Evolutionary conservation across 2,113 vertebrate genomes (phyloP), one percentile per base, ranked within the genome.

Genomic region (Clarias macrocephalus): DNA sequence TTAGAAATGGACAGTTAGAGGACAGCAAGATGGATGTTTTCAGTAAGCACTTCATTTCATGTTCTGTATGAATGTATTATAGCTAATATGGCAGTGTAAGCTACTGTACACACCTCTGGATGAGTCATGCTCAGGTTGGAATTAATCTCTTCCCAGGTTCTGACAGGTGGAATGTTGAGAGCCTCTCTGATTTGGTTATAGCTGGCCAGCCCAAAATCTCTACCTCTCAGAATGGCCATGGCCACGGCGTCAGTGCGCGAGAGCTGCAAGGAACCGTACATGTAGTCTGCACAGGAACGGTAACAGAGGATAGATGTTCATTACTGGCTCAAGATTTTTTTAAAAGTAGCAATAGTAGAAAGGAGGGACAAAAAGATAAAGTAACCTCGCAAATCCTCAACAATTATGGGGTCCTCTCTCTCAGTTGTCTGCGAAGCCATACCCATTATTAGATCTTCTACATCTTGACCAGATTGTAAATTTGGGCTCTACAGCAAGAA

Each of bases 341-440:
- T 15, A 18, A 54, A 25, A 33, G 12, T 18, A 81, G 15, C 23
- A 28, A 5, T 8, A 65, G 0, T 9, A 79, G 25, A 66, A 54
- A 1, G 42, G 28, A 63, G 19, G 21, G 18, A 68, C 12, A 79
- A 21, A n/a, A 86, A 60, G 15, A 4, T 57, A 33, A 21, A 60
- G 3, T 11, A 82, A 99, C 98, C 98, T 96, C 93, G 96, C 59
- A 99, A 92, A 91, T 99, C 98, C 93, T 98, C 97, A 75, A 98
- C 96, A 28, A 99, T 91, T 19, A 97, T 85, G 52, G 96, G 94
- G 93, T 99, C 98, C 88, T 98, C 96, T 90, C 13, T 89, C 90
- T 99, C 97, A 0, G 97, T 95, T 9, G 98, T 96, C 94, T 99
- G 98, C 0, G 97, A 99, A 28, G 96, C 95, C 98, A 99, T 99